Evolutionary conservation across 2,888 invertebrate species (phyloP).

Genomic region (Scaptomyza parva): DNA sequence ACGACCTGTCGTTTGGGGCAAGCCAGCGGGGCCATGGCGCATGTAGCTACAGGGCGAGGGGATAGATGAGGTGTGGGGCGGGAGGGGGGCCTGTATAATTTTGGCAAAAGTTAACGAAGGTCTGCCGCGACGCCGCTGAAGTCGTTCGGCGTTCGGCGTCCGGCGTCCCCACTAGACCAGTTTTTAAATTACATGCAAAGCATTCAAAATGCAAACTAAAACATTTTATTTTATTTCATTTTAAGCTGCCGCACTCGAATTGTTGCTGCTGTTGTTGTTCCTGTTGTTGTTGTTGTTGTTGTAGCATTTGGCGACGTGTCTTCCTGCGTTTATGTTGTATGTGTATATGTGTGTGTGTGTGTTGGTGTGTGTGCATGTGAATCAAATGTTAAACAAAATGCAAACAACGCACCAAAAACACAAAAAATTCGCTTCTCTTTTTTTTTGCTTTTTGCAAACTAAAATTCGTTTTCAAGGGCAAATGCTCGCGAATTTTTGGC

Average conservation of each 20-base stretch:
- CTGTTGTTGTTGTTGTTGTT: constrained; percentile 12
- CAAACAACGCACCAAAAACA: constrained; percentile 64
- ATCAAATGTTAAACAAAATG: constrained; percentile 77
- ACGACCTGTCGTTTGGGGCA: constrained; percentile 56
- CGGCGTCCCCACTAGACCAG: constrained; percentile 74
- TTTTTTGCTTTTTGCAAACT: constrained; percentile 64
- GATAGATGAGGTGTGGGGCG: constrained; percentile 14
- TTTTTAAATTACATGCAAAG: constrained; percentile 82
- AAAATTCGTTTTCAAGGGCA: constrained; percentile 77
- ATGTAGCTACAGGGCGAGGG: neutral
- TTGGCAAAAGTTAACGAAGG: constrained; percentile 81
- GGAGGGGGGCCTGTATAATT: constrained; percentile 80
- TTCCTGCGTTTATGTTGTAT: constrained; percentile 72
- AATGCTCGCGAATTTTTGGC: constrained; percentile 63
- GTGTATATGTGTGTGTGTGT: constrained; percentile 43
- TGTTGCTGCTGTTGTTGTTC: constrained; percentile 12
- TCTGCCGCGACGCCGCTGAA: constrained; percentile 50
- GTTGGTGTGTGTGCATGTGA: constrained; percentile 47
- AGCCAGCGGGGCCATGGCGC: constrained; percentile 23
- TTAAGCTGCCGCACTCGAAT: constrained; percentile 24
- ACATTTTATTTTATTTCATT: constrained; percentile 72
- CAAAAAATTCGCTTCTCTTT: neutral
- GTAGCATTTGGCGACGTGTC: constrained; percentile 60
- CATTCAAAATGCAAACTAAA: constrained; percentile 80
- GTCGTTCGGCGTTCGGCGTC: constrained; percentile 31